Percentiles rank a stretch among this genome's conserved stretches.
Evolutionary conservation across 2,888 invertebrate genomes (phyloP).

Genomic region (Scrobipalpa atriplicella): DNA sequence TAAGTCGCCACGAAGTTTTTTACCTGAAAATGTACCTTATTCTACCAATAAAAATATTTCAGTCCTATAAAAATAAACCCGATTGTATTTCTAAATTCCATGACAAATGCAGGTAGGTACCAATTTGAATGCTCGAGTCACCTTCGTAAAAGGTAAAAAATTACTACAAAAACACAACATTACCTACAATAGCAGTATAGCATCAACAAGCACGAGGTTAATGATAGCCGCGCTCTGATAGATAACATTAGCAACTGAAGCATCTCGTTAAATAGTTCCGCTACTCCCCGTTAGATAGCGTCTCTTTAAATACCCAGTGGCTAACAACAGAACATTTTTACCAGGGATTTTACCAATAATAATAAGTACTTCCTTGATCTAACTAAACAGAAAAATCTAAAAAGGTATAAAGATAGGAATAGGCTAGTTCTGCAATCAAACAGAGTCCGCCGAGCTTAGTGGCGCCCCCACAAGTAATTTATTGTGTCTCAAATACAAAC

Average conservation of each 20-base stretch:
- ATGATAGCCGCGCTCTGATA: neutral
- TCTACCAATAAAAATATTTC: no score
- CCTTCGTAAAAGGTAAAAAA: neutral
- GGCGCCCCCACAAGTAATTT: no score
- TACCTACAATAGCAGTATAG: neutral
- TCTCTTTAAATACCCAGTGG: constrained; percentile 8
- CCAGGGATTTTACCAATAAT: neutral
- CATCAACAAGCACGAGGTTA: constrained; percentile 18
- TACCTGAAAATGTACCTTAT: no score
- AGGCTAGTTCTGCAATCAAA: no score
- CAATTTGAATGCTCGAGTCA: neutral
- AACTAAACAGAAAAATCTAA: no score
- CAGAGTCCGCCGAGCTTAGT: no score
- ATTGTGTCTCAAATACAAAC: no score
- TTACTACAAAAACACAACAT: constrained; percentile 1
- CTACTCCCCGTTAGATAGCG: constrained; percentile 57
- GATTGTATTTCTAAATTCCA: neutral
- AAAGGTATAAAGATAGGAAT: no score
- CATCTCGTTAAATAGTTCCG: constrained; percentile 28
- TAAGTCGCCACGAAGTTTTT: neutral
- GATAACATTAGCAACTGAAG: constrained; percentile 1
- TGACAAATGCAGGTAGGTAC: neutral
- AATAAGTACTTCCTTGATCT: no score
- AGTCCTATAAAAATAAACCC: no score
- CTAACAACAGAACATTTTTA: neutral